A percentile compares a stretch with the other conserved stretches of the same genome.
Conservation (phyloP, 1,140 invertebrate species). For the Lordiphosa stackelbergi region DNA sequence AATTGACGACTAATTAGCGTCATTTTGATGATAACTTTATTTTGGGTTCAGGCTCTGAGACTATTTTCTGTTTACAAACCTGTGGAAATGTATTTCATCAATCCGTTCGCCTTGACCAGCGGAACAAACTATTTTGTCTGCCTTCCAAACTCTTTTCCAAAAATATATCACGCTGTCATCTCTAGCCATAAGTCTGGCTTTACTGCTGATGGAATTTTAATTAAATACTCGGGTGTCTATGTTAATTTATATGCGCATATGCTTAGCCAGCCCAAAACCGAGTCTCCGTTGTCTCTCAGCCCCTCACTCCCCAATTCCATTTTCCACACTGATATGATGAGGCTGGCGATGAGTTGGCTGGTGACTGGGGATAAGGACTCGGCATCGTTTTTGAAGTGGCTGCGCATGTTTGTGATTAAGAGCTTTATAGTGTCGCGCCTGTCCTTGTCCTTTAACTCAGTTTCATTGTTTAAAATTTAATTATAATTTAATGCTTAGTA, state of each 20-base stretch:
- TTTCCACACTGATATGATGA: constrained; percentile 52
- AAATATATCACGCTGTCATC: constrained; percentile 17
- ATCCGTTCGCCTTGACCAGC: no score
- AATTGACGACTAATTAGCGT: no score
- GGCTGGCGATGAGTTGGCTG: background rate
- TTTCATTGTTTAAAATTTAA: constrained; percentile 75
- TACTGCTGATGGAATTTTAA: constrained; percentile 70
- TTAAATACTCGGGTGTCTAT: constrained; percentile 74
- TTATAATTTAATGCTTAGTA: constrained; percentile 75
- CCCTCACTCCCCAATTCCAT: constrained; percentile 36
- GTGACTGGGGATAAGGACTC: constrained; percentile 6
- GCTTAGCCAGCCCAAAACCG: constrained; percentile 48
- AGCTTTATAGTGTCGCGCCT: constrained; percentile 47
- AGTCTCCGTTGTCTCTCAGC: constrained; percentile 5
- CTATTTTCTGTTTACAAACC: no score
- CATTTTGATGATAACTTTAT: no score
- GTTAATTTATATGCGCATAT: constrained; percentile 76
- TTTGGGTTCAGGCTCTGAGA: no score
- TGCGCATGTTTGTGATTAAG: constrained; percentile 74
- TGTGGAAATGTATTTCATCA: background rate
- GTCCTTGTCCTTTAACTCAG: constrained; percentile 42
- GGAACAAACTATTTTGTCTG: no score
- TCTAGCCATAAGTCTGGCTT: constrained; percentile 26
- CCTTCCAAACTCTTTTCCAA: no score
- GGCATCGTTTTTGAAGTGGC: constrained; percentile 57